phyloP scores from a whole-genome alignment of 1,140 invertebrate genomes.

The Neodiprion fabricii region DNA sequence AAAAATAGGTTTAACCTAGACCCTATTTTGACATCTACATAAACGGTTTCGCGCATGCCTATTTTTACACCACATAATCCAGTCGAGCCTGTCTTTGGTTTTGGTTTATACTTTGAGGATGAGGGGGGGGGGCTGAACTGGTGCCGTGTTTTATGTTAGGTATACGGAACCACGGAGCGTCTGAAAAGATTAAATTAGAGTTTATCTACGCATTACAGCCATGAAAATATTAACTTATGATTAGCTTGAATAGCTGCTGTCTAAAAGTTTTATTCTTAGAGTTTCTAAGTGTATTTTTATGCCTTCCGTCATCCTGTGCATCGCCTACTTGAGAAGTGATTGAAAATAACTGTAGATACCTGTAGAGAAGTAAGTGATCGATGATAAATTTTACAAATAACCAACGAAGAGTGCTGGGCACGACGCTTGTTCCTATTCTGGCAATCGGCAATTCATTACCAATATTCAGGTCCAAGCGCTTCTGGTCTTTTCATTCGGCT shows the following conservation, averaged over 20 bases:
- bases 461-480: no score
- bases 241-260: neutral
- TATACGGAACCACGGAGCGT: neutral
- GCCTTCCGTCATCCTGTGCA: no score
- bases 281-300: neutral
- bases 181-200: neutral
- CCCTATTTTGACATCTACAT: constrained; percentile 4
- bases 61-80: neutral
- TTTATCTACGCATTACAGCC: neutral
- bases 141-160: neutral
- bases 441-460: no score
- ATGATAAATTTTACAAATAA: no score
- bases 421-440: no score
- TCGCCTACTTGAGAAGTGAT: no score
- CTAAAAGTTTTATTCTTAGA: constrained; percentile 1
- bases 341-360: no score
- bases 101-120: neutral
- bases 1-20: constrained; percentile 3
- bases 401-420: no score
- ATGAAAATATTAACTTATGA: neutral
- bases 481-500: no score
- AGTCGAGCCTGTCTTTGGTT: neutral
- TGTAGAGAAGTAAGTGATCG: no score
- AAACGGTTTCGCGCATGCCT: constrained; percentile 1
- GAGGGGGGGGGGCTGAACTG: no score